Conservation (phyloP, 2,113 vertebrate species). For the Lates calcarifer region DNA sequence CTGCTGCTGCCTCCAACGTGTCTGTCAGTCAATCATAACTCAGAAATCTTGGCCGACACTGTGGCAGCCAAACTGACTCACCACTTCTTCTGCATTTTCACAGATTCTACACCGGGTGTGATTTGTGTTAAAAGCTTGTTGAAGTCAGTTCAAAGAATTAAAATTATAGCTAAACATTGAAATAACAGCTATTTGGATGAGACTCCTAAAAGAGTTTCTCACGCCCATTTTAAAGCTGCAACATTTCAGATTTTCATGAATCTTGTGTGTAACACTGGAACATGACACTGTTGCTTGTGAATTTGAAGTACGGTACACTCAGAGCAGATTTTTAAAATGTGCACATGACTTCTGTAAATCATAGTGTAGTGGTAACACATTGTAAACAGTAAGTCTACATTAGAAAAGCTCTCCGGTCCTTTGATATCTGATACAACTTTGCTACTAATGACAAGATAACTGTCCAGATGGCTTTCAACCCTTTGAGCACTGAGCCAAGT, state of each 20-base stretch:
- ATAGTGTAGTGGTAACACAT: conserved; percentile 4
- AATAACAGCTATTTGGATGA: background rate
- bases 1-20: background rate
- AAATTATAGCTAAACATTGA: background rate
- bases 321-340: background rate
- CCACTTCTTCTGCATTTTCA: background rate
- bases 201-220: background rate
- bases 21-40: background rate
- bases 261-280: background rate
- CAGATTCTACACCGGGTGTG: background rate
- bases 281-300: background rate
- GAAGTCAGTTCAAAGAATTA: background rate
- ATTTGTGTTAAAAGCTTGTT: background rate
- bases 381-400: conserved; percentile 20
- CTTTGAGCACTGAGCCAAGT: conserved; percentile 30
- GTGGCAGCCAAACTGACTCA: background rate
- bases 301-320: background rate
- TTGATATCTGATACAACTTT: conserved; percentile 46
- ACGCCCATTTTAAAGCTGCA: too few relatives aligned
- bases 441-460: conserved; percentile 37
- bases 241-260: background rate
- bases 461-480: conserved; percentile 50
- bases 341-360: background rate
- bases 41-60: background rate
- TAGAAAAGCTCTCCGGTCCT: conserved; percentile 3